phyloP scores from a whole-genome alignment of 1,140 invertebrate genomes.

The Drosophila seguyi region DNA sequence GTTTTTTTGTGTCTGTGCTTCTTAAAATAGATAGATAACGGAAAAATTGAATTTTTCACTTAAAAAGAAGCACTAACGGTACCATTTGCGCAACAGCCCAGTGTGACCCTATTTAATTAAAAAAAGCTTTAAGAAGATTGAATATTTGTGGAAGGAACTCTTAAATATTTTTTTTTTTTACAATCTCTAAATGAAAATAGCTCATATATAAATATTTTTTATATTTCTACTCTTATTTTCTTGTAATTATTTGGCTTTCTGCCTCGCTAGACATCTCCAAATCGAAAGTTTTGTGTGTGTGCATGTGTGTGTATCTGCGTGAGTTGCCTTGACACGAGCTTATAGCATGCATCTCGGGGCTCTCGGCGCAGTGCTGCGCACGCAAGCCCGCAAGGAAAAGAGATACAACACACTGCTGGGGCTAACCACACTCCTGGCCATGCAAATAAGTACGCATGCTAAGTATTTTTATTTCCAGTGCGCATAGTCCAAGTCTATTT shows the following conservation, averaged over 20 bases:
- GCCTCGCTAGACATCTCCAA: neutral
- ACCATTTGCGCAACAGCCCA: slow-evolving; percentile 53
- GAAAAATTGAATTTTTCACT: neutral
- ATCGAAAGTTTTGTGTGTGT: neutral
- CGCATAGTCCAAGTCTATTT: neutral
- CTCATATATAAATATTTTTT: neutral
- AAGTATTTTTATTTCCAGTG: neutral
- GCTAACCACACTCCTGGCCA: slow-evolving; percentile 25
- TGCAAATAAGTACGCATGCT: slow-evolving; percentile 1
- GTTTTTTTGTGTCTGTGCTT: neutral
- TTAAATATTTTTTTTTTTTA: neutral
- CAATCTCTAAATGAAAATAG: neutral
- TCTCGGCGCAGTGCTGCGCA: slow-evolving; percentile 63
- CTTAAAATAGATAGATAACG: slow-evolving; percentile 43
- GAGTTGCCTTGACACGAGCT: slow-evolving; percentile 32
- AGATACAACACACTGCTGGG: slow-evolving; percentile 11
- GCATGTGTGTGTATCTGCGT: slow-evolving; percentile 6
- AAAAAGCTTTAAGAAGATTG: neutral
- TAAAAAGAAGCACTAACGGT: neutral
- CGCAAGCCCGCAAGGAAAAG: slow-evolving; percentile 40
- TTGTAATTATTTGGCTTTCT: neutral
- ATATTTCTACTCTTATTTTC: neutral
- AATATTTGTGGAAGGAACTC: neutral
- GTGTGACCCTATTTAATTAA: slow-evolving; percentile 22
- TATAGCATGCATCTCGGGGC: slow-evolving; percentile 69